These are phyloP conservation scores for Apostichopus parvimensis DNA, from an alignment of 35 echinoderm and acorn worm genomes.

Conservation along the genomic window DNA sequence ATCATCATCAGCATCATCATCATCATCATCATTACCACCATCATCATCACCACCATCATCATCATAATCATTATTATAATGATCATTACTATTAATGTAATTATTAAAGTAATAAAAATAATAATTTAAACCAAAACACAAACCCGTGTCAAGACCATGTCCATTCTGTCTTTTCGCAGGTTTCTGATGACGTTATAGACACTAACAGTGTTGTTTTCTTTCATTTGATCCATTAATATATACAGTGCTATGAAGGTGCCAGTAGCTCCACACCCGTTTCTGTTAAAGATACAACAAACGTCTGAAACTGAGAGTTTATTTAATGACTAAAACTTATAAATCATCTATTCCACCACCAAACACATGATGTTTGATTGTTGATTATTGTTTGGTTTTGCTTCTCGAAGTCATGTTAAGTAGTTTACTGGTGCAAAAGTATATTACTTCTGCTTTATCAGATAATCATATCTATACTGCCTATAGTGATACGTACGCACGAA, in stretches of 20 bases:
- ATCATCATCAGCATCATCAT: too few species aligned
- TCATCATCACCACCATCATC: too few species aligned
- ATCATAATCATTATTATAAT: too few species aligned
- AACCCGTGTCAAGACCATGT: constrained; percentile 41
- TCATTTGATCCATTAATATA: constrained; percentile 9
- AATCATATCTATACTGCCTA: too few species aligned
- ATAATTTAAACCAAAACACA: too few species aligned
- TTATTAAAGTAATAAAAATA: too few species aligned
- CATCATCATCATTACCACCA: too few species aligned
- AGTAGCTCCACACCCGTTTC: constrained; percentile 34
- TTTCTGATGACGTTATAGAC: constrained; percentile 24
- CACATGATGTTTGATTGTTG: background rate
- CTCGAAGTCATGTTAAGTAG: background rate
- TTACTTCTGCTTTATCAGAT: too few species aligned
- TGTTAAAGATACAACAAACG: background rate
- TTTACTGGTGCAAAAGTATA: too few species aligned
- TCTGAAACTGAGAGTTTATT: background rate
- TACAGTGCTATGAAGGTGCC: constrained; percentile 44
- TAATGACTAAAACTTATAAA: background rate
- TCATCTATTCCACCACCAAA: background rate
- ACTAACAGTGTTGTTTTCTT: background rate
- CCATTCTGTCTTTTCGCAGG: constrained; percentile 49
- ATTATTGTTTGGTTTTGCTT: background rate
- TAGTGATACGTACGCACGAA: too few species aligned
- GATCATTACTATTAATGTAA: too few species aligned